phyloP scores from a whole-genome alignment of 1,140 invertebrate genomes.

The Littorina saxatilis region DNA sequence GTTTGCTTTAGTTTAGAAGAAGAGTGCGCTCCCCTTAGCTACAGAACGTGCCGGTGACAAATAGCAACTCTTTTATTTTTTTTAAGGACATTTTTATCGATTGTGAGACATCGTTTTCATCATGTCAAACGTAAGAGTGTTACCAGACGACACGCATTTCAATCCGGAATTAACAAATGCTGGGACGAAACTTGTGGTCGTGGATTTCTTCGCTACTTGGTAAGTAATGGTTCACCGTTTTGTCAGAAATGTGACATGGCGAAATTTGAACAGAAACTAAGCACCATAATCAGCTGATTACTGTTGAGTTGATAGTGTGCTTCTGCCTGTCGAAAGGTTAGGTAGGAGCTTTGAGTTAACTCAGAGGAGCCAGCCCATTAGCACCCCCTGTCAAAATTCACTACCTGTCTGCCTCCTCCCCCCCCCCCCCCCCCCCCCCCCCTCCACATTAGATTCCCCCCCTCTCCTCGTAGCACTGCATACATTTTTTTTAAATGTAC shows the following conservation, averaged over 20 bases:
- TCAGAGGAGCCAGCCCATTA: no score
- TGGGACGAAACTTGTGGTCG: constrained; percentile 92
- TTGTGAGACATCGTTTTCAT: no score
- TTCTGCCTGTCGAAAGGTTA: neutral
- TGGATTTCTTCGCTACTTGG: constrained; percentile 86
- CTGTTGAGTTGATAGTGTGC: neutral
- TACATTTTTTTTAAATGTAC: neutral
- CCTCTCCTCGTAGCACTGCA: neutral
- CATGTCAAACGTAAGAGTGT: constrained; percentile 48
- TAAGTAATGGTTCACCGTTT: constrained; percentile 44
- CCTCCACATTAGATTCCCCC: no score
- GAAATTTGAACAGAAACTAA: neutral
- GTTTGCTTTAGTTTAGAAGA: neutral
- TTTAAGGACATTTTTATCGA: no score
- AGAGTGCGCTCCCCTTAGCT: constrained; percentile 23
- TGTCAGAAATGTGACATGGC: neutral
- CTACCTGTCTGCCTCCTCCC: no score
- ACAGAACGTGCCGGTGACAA: neutral
- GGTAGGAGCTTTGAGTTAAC: neutral
- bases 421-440: no score
- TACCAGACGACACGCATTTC: constrained; percentile 85
- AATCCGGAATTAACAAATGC: constrained; percentile 87
- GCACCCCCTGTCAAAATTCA: no score
- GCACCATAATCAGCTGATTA: neutral
- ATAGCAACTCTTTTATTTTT: no score